Evolutionary conservation across 1,140 invertebrate species (phyloP).

Genomic region (Tetraneura akinire): DNA sequence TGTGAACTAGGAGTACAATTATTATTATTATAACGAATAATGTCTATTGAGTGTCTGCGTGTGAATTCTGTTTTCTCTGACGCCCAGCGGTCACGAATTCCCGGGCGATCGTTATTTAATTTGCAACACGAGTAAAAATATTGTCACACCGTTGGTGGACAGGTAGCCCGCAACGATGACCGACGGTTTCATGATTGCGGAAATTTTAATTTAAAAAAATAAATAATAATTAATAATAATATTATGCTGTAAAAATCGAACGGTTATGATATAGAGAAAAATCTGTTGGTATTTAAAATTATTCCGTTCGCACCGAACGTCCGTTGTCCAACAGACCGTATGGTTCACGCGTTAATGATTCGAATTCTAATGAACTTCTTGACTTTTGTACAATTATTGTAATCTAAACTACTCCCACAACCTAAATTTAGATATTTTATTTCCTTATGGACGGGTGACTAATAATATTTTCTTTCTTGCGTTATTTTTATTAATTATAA

Average conservation of each 20-base stretch:
- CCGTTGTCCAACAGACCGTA: not conserved
- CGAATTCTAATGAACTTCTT: no score
- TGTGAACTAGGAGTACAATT: no score
- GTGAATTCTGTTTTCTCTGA: not conserved
- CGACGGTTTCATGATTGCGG: conserved; percentile 4
- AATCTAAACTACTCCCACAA: not conserved
- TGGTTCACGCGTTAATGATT: no score
- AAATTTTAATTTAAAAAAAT: no score
- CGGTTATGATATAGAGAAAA: no score
- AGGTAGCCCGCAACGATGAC: conserved; percentile 10
- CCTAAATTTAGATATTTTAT: not conserved
- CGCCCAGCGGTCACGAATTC: not conserved
- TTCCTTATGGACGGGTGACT: no score
- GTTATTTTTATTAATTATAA: no score
- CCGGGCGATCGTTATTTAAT: conserved; percentile 30
- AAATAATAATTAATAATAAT: not conserved
- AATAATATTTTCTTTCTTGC: no score
- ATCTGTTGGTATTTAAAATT: no score
- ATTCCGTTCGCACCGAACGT: not conserved
- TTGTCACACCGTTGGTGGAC: conserved; percentile 11
- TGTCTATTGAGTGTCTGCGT: not conserved
- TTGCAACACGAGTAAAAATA: conserved; percentile 19
- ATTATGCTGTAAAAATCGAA: no score
- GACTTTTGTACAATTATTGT: not conserved
- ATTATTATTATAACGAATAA: no score